Base-by-base conservation (phyloP, 2,888 invertebrate genomes). In the Agrenia bidenticulata region DNA sequence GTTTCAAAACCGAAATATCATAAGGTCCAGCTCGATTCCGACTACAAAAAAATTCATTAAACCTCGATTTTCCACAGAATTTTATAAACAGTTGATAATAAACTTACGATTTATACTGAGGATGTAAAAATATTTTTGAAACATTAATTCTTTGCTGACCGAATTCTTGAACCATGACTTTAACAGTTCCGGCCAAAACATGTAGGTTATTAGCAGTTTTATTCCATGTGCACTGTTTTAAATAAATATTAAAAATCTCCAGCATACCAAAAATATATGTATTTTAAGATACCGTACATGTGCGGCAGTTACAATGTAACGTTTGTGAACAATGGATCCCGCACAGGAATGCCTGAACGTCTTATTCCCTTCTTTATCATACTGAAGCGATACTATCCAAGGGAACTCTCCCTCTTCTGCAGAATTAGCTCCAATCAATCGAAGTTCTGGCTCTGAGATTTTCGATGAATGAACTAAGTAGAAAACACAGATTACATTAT, bases 351-450 rank as follows among this genome's bases (percentile, higher is more conserved):
- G 69, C 13, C 19, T 53, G 39, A 42, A 17, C 9, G 51, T 64
- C 15, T 21, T 27, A 1, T 37, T 58, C 1, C 26, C 53, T 13
- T 50, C 17, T 24, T 26, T 26, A 11, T 41, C 50, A 1, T n/a
- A 24, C 19, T 69, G 66, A 7, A 69, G 32, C 9, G 69, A 66
- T 2, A 69, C 58, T n/a, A 62, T 50, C 27, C 42, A 69, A 19
- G 69, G 69, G 23, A 66, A 64, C 41, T 66, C 53, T 7, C 64
- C 62, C 9, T 49, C 61, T 42, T 55, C 19, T 45, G 65, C 60
- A 11, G 17, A 19, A 4, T 17, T 39, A n/a, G 57, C 68, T 4
- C 68, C 68, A 7, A 60, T 17, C n/a, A 65, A 11, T 60, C 68
- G 17, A 1, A 61, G 53, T 5, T 61, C 24, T 42, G 57, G 37